Evolutionary conservation across 2,797 vertebrate species (phyloP).

Genomic region (Poeciliopsis infans): DNA sequence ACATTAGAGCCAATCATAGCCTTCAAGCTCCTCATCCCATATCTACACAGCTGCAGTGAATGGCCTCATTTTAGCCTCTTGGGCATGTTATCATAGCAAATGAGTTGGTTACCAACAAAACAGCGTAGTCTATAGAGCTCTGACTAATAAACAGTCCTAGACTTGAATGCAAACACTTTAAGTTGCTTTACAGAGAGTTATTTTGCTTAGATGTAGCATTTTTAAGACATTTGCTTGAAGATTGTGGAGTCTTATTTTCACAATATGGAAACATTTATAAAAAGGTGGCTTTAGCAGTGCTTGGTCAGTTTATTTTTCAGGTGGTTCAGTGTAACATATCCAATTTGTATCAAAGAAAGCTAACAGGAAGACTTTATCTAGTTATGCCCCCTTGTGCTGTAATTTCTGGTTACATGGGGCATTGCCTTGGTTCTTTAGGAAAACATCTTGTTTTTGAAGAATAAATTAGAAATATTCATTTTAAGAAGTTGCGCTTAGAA

Average conservation of each 20-base stretch:
- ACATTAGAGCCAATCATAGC: slow-evolving; percentile 58
- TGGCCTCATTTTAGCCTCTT: slow-evolving; percentile 64
- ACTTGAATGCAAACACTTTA: slow-evolving; percentile 36
- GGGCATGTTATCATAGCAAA: slow-evolving; percentile 71
- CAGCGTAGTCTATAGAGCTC: slow-evolving; percentile 28
- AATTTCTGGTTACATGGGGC: slow-evolving; percentile 73
- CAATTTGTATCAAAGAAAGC: slow-evolving; percentile 10
- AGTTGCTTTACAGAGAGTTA: slow-evolving; percentile 13
- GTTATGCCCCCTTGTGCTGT: slow-evolving; percentile 51
- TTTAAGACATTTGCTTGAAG: slow-evolving; percentile 15
- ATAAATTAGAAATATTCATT: slow-evolving; percentile 75
- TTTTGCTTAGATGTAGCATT: background rate
- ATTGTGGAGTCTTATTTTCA: slow-evolving; percentile 16
- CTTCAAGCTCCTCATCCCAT: slow-evolving; percentile 47
- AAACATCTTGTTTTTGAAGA: slow-evolving; percentile 73
- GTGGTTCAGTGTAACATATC: slow-evolving; percentile 1
- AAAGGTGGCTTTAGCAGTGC: slow-evolving; percentile 11
- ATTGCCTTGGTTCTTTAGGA: slow-evolving; percentile 52
- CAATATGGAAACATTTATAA: slow-evolving; percentile 23
- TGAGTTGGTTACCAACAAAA: slow-evolving; percentile 66
- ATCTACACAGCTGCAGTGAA: slow-evolving; percentile 54
- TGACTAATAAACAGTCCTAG: slow-evolving; percentile 60
- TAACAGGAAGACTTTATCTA: slow-evolving; percentile 35
- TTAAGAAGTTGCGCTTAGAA: slow-evolving; percentile 73
- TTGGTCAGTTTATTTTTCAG: slow-evolving; percentile 32